Base-by-base conservation (phyloP, 30 jellyfish, hydroid and myxozoan genomes). In the Aurelia aurita complex sp. Pacific region DNA sequence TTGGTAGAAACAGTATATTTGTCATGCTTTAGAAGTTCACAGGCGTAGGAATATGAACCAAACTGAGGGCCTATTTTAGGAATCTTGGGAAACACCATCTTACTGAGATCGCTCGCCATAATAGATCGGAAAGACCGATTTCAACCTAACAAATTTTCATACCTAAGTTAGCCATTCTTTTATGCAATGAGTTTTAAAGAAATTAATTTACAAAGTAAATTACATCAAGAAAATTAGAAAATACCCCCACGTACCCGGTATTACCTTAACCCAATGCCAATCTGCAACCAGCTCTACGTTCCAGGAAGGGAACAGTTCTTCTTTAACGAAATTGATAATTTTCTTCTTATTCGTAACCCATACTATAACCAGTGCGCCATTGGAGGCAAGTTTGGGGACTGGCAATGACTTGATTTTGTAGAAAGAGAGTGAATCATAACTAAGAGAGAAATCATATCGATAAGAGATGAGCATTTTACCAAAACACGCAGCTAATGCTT, bases 181-280 rank as follows among this genome's bases (percentile, higher is more conserved):
- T 40, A 2, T 6, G 52, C 52, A 40, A 40, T 40, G 52, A 40
- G 6, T 40, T 40, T 40, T 23, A 23, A 23, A 23, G 29, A 23
- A 23, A 23, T 23, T 0, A 23, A 23, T 23, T 23, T 40, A 9
- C 52, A 40, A 40, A 0, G 52, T 40, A 40, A 40, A 40, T 0
- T 7, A 61, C 16, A 67, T 67, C 40, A 8, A 18, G 9, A 10
- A 5, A 16, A 73, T 23, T 73, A 4, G 5, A 1, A 13, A 19
- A 73, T 18, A 73, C n/a, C 33, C 19, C 42, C 14, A 32, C 1
- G 8, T 11, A 29, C 23, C 23, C 19, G 23, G 13, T n/a, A 80
- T 17, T 42, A 94, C 98, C 93, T 94, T 94, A 34, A 88, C 80
- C 98, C 97, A 94, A 65, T 69, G 78, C 98, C 98, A 94, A 40